phyloP scores from a whole-genome alignment of 1,140 invertebrate genomes.

The Neoseiulus cucumeris region DNA sequence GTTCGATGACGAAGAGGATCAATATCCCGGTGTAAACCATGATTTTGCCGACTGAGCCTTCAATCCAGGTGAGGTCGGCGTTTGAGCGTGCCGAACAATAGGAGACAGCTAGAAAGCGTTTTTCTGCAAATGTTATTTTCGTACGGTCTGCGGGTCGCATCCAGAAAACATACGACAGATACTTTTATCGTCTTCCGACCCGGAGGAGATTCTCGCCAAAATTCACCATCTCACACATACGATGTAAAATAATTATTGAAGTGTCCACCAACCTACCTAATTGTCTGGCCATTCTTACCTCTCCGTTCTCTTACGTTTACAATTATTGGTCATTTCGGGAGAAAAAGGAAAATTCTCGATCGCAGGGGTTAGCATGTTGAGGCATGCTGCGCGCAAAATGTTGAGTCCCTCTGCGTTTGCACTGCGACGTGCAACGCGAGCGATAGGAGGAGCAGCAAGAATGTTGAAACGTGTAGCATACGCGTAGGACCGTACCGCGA shows the following conservation, averaged over 20 bases:
- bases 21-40: no score
- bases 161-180: no score
- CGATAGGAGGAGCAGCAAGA: not conserved
- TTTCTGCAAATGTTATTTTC: conserved; percentile 12
- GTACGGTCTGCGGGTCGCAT: not conserved
- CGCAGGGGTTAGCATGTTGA: not conserved
- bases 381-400: not conserved
- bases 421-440: not conserved
- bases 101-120: not conserved
- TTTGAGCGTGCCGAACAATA: conserved; percentile 10
- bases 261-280: not conserved
- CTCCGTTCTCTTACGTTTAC: not conserved
- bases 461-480: not conserved
- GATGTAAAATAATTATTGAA: not conserved
- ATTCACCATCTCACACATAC: not conserved
- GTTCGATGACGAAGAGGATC: no score
- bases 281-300: not conserved
- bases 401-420: not conserved
- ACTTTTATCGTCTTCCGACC: no score
- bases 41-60: no score
- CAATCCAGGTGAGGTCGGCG: no score
- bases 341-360: no score
- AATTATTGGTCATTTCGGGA: no score
- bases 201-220: not conserved
- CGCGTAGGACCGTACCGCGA: not conserved